These are phyloP conservation scores for Hartigia nigra DNA, from an alignment of 2,888 invertebrate genomes.

Conservation along the genomic window DNA sequence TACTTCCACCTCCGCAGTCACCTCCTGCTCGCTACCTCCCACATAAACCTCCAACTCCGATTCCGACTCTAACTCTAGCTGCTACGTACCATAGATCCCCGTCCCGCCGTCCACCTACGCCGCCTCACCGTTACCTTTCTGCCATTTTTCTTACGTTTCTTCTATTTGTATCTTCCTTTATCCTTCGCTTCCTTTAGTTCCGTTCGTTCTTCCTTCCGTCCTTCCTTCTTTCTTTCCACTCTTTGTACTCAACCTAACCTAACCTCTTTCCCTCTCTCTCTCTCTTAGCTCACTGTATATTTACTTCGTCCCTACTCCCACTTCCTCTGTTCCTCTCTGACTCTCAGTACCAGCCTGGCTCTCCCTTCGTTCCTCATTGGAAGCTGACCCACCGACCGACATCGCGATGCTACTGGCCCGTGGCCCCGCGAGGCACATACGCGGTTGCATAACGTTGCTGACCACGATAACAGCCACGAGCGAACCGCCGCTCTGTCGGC, in stretches of 20 bases:
- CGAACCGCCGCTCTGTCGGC: neutral
- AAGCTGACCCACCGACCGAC: conserved; percentile 42
- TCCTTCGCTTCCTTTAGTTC: neutral
- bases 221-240: conserved; percentile 21
- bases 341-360: neutral
- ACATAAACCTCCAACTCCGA: neutral
- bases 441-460: conserved; percentile 42
- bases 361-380: conserved; percentile 10
- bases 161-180: conserved; percentile 3
- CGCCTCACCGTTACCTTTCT: neutral
- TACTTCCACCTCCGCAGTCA: neutral
- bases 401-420: conserved; percentile 24
- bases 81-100: neutral
- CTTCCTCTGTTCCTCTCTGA: neutral
- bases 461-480: conserved; percentile 15
- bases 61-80: neutral
- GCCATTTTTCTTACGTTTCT: conserved; percentile 3
- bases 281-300: neutral
- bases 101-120: neutral
- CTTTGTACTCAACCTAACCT: neutral
- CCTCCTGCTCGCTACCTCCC: neutral
- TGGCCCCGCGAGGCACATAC: neutral
- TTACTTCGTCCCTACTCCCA: neutral
- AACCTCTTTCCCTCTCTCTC: neutral
- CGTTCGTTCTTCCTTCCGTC: conserved; percentile 3